Conservation (phyloP, 1,140 invertebrate genomes). For the Phortica variegata region DNA sequence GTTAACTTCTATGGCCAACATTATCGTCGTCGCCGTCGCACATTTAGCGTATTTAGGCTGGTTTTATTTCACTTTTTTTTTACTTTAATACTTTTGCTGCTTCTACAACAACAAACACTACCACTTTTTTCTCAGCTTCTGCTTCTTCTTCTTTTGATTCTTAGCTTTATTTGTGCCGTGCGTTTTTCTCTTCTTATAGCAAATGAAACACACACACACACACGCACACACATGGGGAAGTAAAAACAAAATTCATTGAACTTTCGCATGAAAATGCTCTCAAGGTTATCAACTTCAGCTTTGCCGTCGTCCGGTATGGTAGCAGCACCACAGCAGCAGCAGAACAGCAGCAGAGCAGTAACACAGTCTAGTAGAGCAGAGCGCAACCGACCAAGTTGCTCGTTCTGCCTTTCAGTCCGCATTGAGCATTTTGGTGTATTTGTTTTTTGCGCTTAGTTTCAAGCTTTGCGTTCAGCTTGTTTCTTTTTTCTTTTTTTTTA, state of each 20-base stretch:
- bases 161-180: slow-evolving; percentile 18
- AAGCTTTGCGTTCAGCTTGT: too few species aligned
- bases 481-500: too few species aligned
- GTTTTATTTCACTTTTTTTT: slow-evolving; percentile 48
- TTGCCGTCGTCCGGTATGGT: slow-evolving; percentile 43
- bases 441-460: too few species aligned
- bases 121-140: slow-evolving; percentile 9
- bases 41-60: slow-evolving; percentile 39
- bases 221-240: too few species aligned
- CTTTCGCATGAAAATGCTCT: slow-evolving; percentile 57
- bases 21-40: slow-evolving; percentile 1
- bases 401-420: too few species aligned
- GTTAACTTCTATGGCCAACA: slow-evolving; percentile 23
- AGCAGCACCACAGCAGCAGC: slow-evolving; percentile 16
- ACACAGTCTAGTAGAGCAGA: too few species aligned
- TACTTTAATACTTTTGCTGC: background rate
- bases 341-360: slow-evolving; percentile 8
- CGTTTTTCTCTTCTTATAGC: slow-evolving; percentile 4
- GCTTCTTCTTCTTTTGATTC: slow-evolving; percentile 4
- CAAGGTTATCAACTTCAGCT: slow-evolving; percentile 52
- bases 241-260: slow-evolving; percentile 57
- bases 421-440: too few species aligned
- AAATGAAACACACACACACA: slow-evolving; percentile 24
- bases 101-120: background rate
- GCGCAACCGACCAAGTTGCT: too few species aligned